Base-by-base conservation (phyloP, 2,888 invertebrate species). In the Apoderus coryli region DNA sequence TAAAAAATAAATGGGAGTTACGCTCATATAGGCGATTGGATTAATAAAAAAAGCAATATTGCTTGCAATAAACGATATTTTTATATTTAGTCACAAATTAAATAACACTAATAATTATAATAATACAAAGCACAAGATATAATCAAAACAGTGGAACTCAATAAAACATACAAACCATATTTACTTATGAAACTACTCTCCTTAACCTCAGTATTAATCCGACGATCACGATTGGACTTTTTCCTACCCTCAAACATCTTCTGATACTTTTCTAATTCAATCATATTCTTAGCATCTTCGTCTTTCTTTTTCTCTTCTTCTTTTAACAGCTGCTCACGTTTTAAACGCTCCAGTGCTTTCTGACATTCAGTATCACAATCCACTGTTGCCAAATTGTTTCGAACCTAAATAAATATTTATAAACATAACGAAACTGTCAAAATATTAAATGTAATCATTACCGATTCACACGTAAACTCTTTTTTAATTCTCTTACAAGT, bases 401-500 rank as follows among this genome's bases (percentile, higher is more conserved):
- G 56, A 15, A 71, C n/a, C n/a, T n/a, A n/a, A n/a, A n/a, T n/a
- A n/a, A n/a, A n/a, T n/a, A n/a, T n/a, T n/a, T n/a, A n/a, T n/a
- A n/a, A n/a, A n/a, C n/a, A n/a, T n/a, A n/a, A n/a, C n/a, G n/a
- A n/a, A n/a, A n/a, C n/a, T n/a, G n/a, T n/a, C n/a, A n/a, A n/a
- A n/a, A n/a, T n/a, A n/a, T n/a, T n/a, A n/a, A n/a, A n/a, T n/a
- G n/a, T n/a, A n/a, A n/a, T n/a, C n/a, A n/a, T n/a, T n/a, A n/a
- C 64, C 22, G 61, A 52, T 43, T 73, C 71, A 44, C 86, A 86
- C 1, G 67, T 60, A 37, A 76, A 62, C 44, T 86, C 78, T 44
- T 71, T 69, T 53, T 78, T 85, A 4, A 80, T 56, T 34, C 78
- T 69, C 42, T 77, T 77, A 53, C 92, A 92, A 16, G 64, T 59